Percentiles rank a stretch among this genome's conserved stretches.
Conservation (phyloP, 1,140 invertebrate species). For the Pogonognathellus flavescens region DNA sequence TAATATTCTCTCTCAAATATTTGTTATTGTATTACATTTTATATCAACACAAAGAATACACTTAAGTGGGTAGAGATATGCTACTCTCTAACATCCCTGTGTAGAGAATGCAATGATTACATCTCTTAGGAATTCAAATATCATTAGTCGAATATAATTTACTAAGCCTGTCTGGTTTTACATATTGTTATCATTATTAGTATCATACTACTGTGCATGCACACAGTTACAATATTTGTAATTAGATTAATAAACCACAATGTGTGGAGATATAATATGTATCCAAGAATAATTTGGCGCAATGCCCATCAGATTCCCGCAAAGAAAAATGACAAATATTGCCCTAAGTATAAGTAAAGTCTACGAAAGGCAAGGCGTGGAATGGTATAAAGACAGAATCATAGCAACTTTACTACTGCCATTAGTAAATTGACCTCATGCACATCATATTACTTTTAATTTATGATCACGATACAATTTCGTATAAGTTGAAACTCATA, state of each 20-base stretch:
- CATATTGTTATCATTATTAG: too few species aligned
- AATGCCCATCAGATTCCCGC: constrained; percentile 22
- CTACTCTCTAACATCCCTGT: too few species aligned
- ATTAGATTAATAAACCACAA: not conserved
- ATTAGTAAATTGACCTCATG: constrained; percentile 43
- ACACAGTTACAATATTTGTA: too few species aligned
- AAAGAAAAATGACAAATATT: constrained; percentile 21
- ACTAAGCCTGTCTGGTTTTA: too few species aligned
- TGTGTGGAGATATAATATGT: not conserved
- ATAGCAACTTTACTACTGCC: not conserved
- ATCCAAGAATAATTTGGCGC: not conserved
- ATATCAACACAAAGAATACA: too few species aligned
- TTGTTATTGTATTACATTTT: too few species aligned
- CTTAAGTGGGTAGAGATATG: too few species aligned
- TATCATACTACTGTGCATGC: too few species aligned
- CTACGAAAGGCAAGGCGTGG: not conserved
- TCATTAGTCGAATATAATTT: too few species aligned
- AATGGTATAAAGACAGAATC: constrained; percentile 6
- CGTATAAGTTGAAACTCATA: not conserved
- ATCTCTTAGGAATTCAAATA: too few species aligned
- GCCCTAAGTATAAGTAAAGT: not conserved
- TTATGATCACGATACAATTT: not conserved
- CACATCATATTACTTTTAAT: constrained; percentile 7
- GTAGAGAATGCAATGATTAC: too few species aligned
- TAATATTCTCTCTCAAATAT: not conserved